Evolutionary conservation across 2,888 invertebrate species (phyloP), one percentile per base, ranked within the genome.

Genomic region (Ceramica pisi): DNA sequence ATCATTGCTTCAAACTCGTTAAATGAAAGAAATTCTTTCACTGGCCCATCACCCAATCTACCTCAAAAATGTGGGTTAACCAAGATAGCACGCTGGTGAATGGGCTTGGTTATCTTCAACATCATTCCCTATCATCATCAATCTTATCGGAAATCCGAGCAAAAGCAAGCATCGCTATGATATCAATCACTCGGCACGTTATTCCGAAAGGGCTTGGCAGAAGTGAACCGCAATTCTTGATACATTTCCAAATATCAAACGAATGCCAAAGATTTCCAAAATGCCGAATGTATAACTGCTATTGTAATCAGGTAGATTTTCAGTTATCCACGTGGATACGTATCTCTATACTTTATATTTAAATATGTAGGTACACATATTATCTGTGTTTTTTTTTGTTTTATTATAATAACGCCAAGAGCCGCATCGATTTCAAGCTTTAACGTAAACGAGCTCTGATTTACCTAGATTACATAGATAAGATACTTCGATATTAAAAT

Each of bases 181-280:
- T 80, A 69, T 61, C 67, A 46, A 61, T 80, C 75, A 75, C n/a
- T 68, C 62, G 46, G n/a, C 75, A 46, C 38, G 23, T 19, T 23
- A 53, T 12, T 50, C 2, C 14, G n/a, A 14, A 35, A 56, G 48
- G 50, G 71, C n/a, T 78, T 78, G 60, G 60, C 60, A 77, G 26
- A 44, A 35, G 48, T 44, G 48, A 35, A 35, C 12, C 41, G 14
- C 10, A 41, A 74, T 74, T 73, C 72, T 73, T 73, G 77, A 73
- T 46, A 68, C 76, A 71, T 55, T 74, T 55, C 65, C 75, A 75
- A 71, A 16, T 19, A 46, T 19, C 46, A 46, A 46, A 19, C 19
- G 19, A 46, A 46, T 8, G 19, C 46, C 67, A 12, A 35, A 76
- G 19, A 57, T 44, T 21, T 57, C 16, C 31, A 23, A 67, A 75